Evolutionary conservation across 2,797 vertebrate species (phyloP).

Genomic region (Malurus leucopterus): DNA sequence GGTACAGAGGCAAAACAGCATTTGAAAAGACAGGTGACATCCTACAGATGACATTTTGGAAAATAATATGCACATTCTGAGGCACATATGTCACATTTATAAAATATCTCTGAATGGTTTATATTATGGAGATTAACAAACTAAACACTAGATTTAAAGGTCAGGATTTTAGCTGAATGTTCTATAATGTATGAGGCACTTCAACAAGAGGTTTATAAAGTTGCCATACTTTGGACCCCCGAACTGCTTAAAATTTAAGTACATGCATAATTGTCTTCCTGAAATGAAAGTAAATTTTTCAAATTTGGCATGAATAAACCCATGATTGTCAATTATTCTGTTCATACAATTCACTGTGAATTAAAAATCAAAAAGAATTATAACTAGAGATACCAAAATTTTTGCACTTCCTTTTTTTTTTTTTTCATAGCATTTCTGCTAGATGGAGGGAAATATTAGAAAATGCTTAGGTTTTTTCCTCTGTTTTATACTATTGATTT

Average conservation of each 20-base stretch:
- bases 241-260: neutral
- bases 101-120: neutral
- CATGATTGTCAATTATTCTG: neutral
- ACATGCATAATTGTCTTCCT: neutral
- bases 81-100: neutral
- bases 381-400: neutral
- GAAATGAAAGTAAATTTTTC: neutral
- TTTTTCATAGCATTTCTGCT: neutral
- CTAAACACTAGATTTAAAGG: neutral
- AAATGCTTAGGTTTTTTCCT: neutral
- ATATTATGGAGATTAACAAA: neutral
- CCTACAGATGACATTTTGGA: neutral
- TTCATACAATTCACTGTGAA: neutral
- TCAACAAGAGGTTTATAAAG: neutral
- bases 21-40: neutral
- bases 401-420: neutral
- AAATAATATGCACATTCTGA: neutral
- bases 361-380: neutral
- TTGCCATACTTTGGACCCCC: neutral
- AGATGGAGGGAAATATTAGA: neutral
- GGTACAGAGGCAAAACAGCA: neutral
- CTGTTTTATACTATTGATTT: neutral
- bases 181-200: neutral
- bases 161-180: neutral
- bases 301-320: neutral